Percentiles rank a stretch among this genome's conserved stretches.
Conservation (phyloP, 2,888 invertebrate genomes). For the Nasonovia ribisnigri region DNA sequence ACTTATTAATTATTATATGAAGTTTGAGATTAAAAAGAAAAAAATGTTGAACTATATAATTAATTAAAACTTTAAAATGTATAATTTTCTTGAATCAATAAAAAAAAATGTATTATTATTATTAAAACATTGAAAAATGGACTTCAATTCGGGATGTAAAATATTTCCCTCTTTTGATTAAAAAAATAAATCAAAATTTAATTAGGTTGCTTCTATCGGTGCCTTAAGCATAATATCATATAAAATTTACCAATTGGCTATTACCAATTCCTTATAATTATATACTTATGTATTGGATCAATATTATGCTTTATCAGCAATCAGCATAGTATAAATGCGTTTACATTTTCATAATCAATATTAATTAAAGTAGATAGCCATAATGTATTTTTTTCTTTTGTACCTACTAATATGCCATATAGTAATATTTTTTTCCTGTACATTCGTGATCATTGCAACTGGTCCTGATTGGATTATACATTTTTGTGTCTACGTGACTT, state of each 20-base stretch:
- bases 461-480: neutral
- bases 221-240: neutral
- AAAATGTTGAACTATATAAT: too few species aligned
- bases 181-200: neutral
- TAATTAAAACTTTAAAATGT: too few species aligned
- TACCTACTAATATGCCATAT: neutral
- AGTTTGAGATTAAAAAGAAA: neutral
- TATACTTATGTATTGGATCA: neutral
- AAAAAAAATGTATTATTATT: too few species aligned
- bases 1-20: neutral
- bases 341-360: neutral
- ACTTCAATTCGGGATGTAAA: neutral
- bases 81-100: too few species aligned
- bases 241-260: neutral
- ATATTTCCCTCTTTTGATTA: neutral
- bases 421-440: neutral
- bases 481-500: neutral
- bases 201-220: neutral
- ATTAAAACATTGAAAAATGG: neutral
- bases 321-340: neutral
- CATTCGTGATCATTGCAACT: neutral
- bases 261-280: neutral
- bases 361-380: neutral
- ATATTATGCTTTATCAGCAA: neutral
- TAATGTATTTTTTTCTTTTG: neutral